Base-by-base conservation (phyloP, 2,888 invertebrate species). In the Nomada lathburiana region DNA sequence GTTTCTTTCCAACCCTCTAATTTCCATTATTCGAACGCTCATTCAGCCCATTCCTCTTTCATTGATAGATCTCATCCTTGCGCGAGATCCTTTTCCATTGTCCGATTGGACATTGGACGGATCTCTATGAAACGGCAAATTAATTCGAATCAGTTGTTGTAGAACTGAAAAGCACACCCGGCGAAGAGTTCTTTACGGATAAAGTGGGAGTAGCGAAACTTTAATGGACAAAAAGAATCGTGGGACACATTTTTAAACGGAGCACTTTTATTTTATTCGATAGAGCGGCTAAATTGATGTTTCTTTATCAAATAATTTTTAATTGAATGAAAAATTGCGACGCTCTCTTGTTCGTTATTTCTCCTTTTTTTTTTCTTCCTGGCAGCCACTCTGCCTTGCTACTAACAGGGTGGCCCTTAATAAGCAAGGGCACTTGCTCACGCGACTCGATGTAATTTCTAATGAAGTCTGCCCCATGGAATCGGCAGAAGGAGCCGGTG, bases 401-500 rank as follows among this genome's bases (percentile, higher is more conserved):
- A 59, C 75, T 83, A 83, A 85, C 70, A 81, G 73, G 84, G 77
- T 36, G 26, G 75, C 73, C 72, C 76, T 81, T 84, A 81, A 85
- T 85, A 85, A 85, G 73, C 73, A 81, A 74, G 81, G 73, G 76
- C 76, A 84, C 84, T 79, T 68, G 63, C 75, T 79, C 62, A 64
- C 53, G 76, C 80, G 65, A 84, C 78, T 81, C 81, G 81, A 79
- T 84, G 78, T 79, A 84, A 81, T 85, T 81, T 79, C 78, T 85
- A 81, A 84, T 71, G 83, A 85, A 85, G 73, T 76, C 75, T 59
- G 57, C 71, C 62, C 60, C 42, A 64, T 47, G 55, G 60, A 67
- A 76, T 29, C 23, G 71, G n/a, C 59, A 16, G 70, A 73, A 65
- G 68, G 60, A 53, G n/a, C 55, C 57, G 36, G 36, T 4, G 63